Base-by-base conservation (phyloP, 2,113 vertebrate genomes). In the Oncorhynchus kisutch region DNA sequence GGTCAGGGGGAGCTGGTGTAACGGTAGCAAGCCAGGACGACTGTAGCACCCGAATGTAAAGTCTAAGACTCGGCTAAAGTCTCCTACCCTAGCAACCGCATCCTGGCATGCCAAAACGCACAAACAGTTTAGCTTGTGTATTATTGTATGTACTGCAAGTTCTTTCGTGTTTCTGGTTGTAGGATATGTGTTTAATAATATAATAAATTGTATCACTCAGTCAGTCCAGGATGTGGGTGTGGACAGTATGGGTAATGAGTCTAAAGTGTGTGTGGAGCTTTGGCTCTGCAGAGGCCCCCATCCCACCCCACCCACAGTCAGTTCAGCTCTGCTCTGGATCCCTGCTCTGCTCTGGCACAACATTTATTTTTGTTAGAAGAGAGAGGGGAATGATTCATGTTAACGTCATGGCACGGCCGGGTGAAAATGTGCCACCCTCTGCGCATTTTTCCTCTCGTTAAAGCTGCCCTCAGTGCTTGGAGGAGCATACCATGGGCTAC, bases 371-470 rank as follows among this genome's bases (percentile, higher is more conserved):
- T 85, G 75, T 88, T 90, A 79, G 78, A 87, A 72, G 70, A 27
- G 64, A 27, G 73, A 18, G 67, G 16, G 77, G 85, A 83, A 82
- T 85, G 89, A 91, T 87, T 91, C 86, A 87, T 87, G 89, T 87
- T 81, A 80, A 88, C 88, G 85, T 87, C 85, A 78, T 79, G 24
- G 80, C 79, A 79, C 49, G 73, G 82, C 86, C 54, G 71, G 76
- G 78, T 80, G 81, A 85, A 83, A 76, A 87, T 79, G 77, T 78
- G 80, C 84, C 75, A 80, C 76, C 78, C 70, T 75, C 87, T 82
- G 85, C 59, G 1, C 86, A 86, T 86, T 86, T 82, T 88, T 77
- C 84, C 87, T 87, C 89, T 91, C 86, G 89, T 91, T 91, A 91
- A 90, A 92, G 82, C 78, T 75, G 82, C 87, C 90, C 79, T 22